Conservation (phyloP, 1,140 invertebrate species). For the Drosophila eugracilis region DNA sequence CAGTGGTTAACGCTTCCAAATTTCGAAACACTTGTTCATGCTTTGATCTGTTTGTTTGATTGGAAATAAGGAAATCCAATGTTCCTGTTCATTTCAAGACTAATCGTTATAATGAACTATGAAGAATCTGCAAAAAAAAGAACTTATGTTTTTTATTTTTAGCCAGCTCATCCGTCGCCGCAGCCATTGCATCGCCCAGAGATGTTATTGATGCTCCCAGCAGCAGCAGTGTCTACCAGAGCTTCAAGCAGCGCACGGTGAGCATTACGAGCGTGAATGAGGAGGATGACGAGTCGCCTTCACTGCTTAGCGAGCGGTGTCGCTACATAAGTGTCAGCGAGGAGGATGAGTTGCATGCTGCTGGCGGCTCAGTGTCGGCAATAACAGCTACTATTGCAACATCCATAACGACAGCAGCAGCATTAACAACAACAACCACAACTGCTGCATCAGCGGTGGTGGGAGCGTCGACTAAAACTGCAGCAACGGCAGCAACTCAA, state of each 20-base stretch:
- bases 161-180: constrained; percentile 31
- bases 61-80: background rate
- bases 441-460: background rate
- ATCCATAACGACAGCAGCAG: constrained; percentile 16
- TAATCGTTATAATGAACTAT: background rate
- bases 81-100: background rate
- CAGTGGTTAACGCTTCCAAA: background rate
- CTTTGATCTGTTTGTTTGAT: background rate
- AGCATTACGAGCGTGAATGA: constrained; percentile 80
- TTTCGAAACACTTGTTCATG: background rate
- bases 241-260: constrained; percentile 75
- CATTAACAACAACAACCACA: constrained; percentile 6
- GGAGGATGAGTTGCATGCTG: constrained; percentile 73
- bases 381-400: constrained; percentile 15
- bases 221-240: constrained; percentile 53
- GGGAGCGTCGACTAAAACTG: constrained; percentile 2
- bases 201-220: constrained; percentile 51
- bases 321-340: constrained; percentile 80
- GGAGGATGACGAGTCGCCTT: constrained; percentile 76
- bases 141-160: constrained; percentile 1
- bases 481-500: constrained; percentile 61
- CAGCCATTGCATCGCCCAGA: constrained; percentile 19
- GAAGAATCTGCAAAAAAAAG: background rate
- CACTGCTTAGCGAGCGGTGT: constrained; percentile 73
- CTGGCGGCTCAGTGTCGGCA: constrained; percentile 19